A percentile compares a stretch with the other conserved stretches of the same genome.
phyloP scores from a whole-genome alignment of 2,888 invertebrate species.

The Athalia cordata region DNA sequence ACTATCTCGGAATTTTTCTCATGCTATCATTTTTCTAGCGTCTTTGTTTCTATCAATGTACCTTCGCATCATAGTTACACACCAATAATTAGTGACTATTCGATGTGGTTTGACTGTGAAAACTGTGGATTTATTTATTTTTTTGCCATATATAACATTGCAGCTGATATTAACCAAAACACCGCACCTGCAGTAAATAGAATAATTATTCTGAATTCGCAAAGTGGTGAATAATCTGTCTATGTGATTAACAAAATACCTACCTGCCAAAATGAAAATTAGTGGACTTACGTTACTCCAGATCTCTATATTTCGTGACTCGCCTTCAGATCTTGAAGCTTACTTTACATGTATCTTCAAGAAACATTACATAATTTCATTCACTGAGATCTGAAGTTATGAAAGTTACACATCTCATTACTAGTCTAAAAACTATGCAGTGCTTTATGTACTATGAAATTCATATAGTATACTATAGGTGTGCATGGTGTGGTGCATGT shows the following conservation, averaged over 20 bases:
- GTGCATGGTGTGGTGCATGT: conserved; percentile 73
- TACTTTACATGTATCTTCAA: conserved; percentile 21
- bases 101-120: conserved; percentile 12
- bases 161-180: conserved; percentile 35
- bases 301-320: background rate
- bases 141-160: conserved; percentile 2
- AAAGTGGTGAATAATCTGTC: background rate
- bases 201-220: background rate
- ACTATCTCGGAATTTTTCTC: background rate
- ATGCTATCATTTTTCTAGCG: background rate
- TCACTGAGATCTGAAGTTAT: background rate
- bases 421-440: conserved; percentile 37
- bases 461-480: conserved; percentile 59
- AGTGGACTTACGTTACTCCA: background rate
- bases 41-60: background rate
- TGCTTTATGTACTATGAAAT: conserved; percentile 38
- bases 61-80: background rate
- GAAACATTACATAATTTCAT: background rate
- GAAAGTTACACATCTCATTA: background rate
- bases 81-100: conserved; percentile 8
- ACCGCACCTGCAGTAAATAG: conserved; percentile 7
- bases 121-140: background rate
- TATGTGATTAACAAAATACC: conserved; percentile 26
- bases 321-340: background rate
- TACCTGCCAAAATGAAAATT: background rate